Percentiles rank a stretch among this genome's conserved stretches.
phyloP scores from a whole-genome alignment of 2,888 invertebrate genomes.

The Lepidocyrtinus sp. region DNA sequence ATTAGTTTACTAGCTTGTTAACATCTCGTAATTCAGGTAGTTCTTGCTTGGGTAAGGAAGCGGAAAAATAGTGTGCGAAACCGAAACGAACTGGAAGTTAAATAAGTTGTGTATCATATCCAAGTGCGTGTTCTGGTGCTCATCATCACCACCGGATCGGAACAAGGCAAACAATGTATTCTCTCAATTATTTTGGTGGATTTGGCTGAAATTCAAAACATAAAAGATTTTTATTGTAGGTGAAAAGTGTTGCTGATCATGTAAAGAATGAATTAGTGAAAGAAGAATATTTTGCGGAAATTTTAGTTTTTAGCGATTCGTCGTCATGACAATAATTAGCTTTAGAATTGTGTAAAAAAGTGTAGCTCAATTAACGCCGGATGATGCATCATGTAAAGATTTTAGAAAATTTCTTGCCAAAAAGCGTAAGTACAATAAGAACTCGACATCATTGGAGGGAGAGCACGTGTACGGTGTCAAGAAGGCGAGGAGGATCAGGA shows the following conservation, averaged over 20 bases:
- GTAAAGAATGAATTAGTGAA: no score
- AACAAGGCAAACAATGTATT: neutral
- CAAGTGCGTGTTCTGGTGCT: neutral
- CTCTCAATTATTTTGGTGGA: neutral
- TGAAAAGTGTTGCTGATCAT: no score
- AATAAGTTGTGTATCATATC: neutral
- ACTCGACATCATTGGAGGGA: neutral
- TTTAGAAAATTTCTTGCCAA: neutral
- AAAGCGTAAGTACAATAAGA: neutral
- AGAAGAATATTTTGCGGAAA: no score
- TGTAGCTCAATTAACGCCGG: neutral
- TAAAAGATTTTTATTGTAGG: neutral
- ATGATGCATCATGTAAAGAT: neutral
- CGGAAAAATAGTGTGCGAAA: conserved; percentile 36
- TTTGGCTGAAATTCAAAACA: neutral
- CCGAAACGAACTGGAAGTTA: conserved; percentile 24
- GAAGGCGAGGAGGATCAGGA: conserved; percentile 10
- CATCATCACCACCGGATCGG: neutral
- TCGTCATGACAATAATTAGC: no score
- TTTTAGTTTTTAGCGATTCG: no score
- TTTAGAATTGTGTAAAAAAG: no score
- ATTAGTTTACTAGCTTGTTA: conserved; percentile 13
- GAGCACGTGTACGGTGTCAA: conserved; percentile 17
- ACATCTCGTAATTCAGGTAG: conserved; percentile 7
- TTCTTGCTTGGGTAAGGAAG: conserved; percentile 42